Evolutionary conservation across 2,113 vertebrate species (phyloP), one percentile per base, ranked within the genome.

Genomic region (Nematolebias whitei): DNA sequence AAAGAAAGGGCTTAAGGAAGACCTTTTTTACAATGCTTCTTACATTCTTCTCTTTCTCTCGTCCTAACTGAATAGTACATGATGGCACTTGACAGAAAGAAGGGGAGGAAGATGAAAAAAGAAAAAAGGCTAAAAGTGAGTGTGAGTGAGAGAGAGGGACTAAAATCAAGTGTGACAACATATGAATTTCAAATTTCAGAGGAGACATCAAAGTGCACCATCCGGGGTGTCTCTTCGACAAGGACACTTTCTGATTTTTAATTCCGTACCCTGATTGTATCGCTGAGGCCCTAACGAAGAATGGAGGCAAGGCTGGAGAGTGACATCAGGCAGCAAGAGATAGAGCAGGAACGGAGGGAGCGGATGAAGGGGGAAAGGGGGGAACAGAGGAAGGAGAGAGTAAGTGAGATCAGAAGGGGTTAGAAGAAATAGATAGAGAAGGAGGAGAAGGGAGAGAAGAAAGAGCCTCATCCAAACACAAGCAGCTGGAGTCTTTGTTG

Each of bases 151-250:
- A 10, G 67, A 47, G 62, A 16, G 73, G 78, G 87, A 77, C 74
- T 90, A 91, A 93, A 92, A 92, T 92, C 87, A 92, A 92, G 89
- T 92, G 92, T 92, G 91, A 93, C 91, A 93, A 92, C 91, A 93
- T 93, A 93, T 93, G 92, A 93, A 93, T 93, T 93, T 92, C 91
- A 93, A 92, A 92, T 93, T 92, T 91, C 81, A 71, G 67, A 85
- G 89, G 88, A 90, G 89, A 92, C 91, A 93, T 93, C 92, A 93
- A 93, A 93, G 92, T 91, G 80, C 70, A 47, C 86, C 82, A 88
- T 91, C 89, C 91, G 84, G 87, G 84, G 89, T 84, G 88, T 85
- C 87, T 89, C 87, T 87, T 78, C 80, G 87, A 91, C 92, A 92
- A 92, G 92, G 91, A 92, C 91, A 86, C 90, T 88, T 85, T 88